Base-by-base conservation (phyloP, 2,797 vertebrate genomes). In the Falco columbarius region DNA sequence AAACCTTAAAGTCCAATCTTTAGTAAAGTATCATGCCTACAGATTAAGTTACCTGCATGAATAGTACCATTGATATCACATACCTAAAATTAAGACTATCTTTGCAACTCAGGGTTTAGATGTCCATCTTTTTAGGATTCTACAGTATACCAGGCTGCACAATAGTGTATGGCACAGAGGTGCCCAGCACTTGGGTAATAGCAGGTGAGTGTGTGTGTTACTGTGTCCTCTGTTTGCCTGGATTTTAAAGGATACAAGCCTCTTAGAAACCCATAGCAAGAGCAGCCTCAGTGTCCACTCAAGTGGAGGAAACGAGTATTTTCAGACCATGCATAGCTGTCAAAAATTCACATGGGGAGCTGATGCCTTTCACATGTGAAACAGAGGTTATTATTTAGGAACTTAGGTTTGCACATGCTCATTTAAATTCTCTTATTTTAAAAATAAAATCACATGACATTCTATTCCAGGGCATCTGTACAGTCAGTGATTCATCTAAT, bases 401-500 rank as follows among this genome's bases (percentile, higher is more conserved):
- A 38, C 72, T 74, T n/a, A 5, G 18, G 75, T 61, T 86, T 72
- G 61, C 68, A 72, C 30, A 71, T 38, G 26, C 81, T 95, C 30
- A 59, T 83, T 82, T 56, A 52, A 87, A 91, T 56, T 29, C 18
- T 79, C 58, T 73, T 79, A 87, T 93, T 91, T 95, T 77, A 95
- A 96, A 96, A 90, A 95, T 87, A 95, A 93, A 91, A 89, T 74
- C 79, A 89, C 34, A 34, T 90, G 81, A 52, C 62, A 58, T 75
- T 75, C 88, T 94, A 83, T 95, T 93, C 85, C 87, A 93, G 86
- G 68, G 80, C 85, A 86, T 93, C 68, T 89, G 85, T 66, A 62
- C 34, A 94, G 89, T 21, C 84, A 86, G 73, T 89, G 85, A 95
- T 84, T 96, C 94, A 95, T 84, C 94, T 86, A 93, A 97, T 94